Conservation (phyloP, 2,797 vertebrate genomes). For the Microtus obscurus region DNA sequence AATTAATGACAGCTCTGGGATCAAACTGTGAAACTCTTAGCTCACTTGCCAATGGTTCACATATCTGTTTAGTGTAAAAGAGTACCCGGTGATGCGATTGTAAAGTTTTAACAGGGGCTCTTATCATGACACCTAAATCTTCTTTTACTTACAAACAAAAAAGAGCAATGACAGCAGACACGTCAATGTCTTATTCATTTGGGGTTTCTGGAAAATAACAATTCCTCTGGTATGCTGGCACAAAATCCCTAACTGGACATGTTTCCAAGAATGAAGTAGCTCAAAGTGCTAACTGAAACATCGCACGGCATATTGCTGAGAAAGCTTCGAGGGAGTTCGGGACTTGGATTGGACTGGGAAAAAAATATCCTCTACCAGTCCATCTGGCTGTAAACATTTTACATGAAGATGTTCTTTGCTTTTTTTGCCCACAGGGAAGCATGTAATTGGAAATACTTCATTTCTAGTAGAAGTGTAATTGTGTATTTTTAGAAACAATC, state of each 20-base stretch:
- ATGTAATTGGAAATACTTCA: not conserved
- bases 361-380: not conserved
- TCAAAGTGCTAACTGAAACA: constrained; percentile 45
- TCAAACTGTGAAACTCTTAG: constrained; percentile 9
- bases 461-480: not conserved
- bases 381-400: constrained; percentile 23
- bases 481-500: not conserved
- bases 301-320: not conserved
- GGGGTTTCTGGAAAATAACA: not conserved
- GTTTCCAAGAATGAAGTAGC: constrained; percentile 32
- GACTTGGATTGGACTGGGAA: not conserved
- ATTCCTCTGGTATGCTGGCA: not conserved
- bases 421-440: constrained; percentile 39
- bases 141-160: constrained; percentile 16
- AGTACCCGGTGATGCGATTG: not conserved
- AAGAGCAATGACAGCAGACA: not conserved
- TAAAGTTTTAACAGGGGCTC: not conserved
- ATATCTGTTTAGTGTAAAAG: constrained; percentile 49
- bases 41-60: not conserved
- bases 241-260: constrained; percentile 20
- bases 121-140: not conserved
- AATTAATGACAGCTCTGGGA: constrained; percentile 38
- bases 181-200: not conserved
- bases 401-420: constrained; percentile 24
- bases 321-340: constrained; percentile 25